Evolutionary conservation across 2,888 invertebrate genomes (phyloP), one percentile per base, ranked within the genome.

Genomic region (Lapara coniferarum): DNA sequence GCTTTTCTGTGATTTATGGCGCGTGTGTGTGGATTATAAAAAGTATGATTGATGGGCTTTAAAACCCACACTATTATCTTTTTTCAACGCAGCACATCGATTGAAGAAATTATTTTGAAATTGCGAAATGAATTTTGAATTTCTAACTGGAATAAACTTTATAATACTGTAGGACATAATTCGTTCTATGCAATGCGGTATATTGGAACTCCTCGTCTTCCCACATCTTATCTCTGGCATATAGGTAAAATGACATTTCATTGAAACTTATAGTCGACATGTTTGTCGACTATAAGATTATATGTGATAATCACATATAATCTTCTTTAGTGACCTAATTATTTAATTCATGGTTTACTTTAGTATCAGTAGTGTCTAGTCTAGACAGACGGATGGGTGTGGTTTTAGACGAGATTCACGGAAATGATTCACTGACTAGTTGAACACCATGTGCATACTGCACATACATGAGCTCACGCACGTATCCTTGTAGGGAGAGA

Each of bases 1-100:
- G 78, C 81, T 75, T 69, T 69, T 76, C 74, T 71, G 76, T 71
- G 76, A 78, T 79, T 78, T 80, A 78, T 74, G 66, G 72, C 67
- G 46, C 63, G 16, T 19, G 63, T 46, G 46, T 63, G 46, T 19
- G 49, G 16, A 19, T 13, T 16, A 16, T 6, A 13, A 63, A 63
- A n/a, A 44, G n/a, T 14, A 46, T 46, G 59, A 44, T 46, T 63
- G 19, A 46, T 63, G 1, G 16, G 16, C 12, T 49, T 10, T 16
- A 59, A 46, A 49, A 63, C 49, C 12, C 7, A 19, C 19, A 63
- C 13, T 12, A 12, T 16, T 49, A 12, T 49, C 13, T 63, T 19
- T 19, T 55, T 55, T 14, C 16, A 0, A 53, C 8, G 4, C 8
- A 37, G 2, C 37, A 8, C 37, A 53, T 53, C 16, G 53, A 16